A percentile compares a stretch with the other conserved stretches of the same genome.
phyloP scores from a whole-genome alignment of 2,888 invertebrate species.

The Stenodema calcarata region DNA sequence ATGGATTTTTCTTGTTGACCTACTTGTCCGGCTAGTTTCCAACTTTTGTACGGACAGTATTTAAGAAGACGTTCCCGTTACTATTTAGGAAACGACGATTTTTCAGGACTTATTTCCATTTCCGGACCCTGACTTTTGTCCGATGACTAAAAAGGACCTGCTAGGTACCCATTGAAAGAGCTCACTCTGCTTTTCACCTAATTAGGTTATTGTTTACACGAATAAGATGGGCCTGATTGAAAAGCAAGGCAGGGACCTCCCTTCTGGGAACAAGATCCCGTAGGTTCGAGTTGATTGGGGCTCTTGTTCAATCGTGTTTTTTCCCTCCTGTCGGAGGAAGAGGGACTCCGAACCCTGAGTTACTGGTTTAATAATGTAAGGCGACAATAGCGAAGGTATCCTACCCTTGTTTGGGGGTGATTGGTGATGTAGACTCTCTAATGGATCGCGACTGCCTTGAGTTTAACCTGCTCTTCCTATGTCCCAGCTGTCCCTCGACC shows the following conservation, averaged over 20 bases:
- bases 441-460: not conserved
- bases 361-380: constrained; percentile 2
- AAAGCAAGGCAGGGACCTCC: not conserved
- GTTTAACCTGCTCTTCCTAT: not conserved
- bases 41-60: too few species aligned
- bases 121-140: not conserved
- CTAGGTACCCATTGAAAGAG: not conserved
- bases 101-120: not conserved
- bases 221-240: not conserved
- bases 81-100: too few species aligned
- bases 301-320: constrained; percentile 2
- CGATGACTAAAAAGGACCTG: not conserved
- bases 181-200: not conserved
- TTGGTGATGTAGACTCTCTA: not conserved
- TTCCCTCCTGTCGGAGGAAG: not conserved
- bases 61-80: too few species aligned
- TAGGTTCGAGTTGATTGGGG: not conserved
- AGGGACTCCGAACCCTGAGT: not conserved
- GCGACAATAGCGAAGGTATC: not conserved
- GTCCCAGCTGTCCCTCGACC: not conserved
- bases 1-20: too few species aligned
- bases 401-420: not conserved
- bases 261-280: not conserved
- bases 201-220: constrained; percentile 2
- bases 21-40: too few species aligned